These are phyloP conservation scores for Apaloderma vittatum DNA, from an alignment of 2,113 vertebrate genomes.

Conservation along the genomic window DNA sequence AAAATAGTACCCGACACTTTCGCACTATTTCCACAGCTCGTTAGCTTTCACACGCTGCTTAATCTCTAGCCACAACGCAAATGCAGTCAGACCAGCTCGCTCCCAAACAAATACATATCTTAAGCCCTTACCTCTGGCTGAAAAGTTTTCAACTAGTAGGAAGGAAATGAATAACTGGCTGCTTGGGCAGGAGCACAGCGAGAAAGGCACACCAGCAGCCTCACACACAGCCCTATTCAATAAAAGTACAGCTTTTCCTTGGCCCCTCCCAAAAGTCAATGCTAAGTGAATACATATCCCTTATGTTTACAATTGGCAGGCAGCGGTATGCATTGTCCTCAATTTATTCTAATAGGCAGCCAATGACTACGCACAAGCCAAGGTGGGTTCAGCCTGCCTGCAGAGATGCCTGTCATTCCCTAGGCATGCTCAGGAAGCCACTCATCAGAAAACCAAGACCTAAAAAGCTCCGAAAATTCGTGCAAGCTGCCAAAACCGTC, in stretches of 20 bases:
- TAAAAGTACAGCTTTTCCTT: slow-evolving; percentile 79
- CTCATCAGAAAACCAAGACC: slow-evolving; percentile 85
- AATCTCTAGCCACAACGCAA: background rate
- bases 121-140: slow-evolving; percentile 77
- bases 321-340: slow-evolving; percentile 84
- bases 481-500: slow-evolving; percentile 85
- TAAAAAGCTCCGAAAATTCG: slow-evolving; percentile 82
- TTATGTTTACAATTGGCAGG: slow-evolving; percentile 82
- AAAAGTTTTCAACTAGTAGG: slow-evolving; percentile 48
- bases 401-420: slow-evolving; percentile 87
- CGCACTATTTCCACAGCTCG: background rate
- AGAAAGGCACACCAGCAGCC: slow-evolving; percentile 69
- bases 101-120: background rate
- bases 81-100: background rate
- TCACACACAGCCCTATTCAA: slow-evolving; percentile 80
- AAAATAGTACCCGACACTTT: background rate
- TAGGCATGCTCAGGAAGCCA: slow-evolving; percentile 85
- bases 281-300: slow-evolving; percentile 84
- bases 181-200: slow-evolving; percentile 64
- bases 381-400: slow-evolving; percentile 81
- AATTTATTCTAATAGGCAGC: slow-evolving; percentile 79
- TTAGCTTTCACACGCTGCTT: background rate
- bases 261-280: slow-evolving; percentile 87
- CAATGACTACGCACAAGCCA: slow-evolving; percentile 77
- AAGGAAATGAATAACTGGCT: slow-evolving; percentile 61